phyloP scores from a whole-genome alignment of 1,140 invertebrate genomes.

The Lordiphosa collinella region DNA sequence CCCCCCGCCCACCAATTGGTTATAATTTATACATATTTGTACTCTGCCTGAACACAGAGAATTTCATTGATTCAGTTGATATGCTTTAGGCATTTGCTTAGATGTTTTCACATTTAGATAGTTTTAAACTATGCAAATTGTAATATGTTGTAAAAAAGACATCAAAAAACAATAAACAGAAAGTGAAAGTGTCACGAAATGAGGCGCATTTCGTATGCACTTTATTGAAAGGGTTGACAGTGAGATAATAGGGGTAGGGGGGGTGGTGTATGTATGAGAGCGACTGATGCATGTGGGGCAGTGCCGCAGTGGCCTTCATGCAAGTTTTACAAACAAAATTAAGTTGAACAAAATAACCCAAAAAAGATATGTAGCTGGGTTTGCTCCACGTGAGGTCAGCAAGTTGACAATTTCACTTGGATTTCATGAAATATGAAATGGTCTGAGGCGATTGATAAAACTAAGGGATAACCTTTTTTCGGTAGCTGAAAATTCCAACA shows the following conservation, averaged over 20 bases:
- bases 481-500: conserved; percentile 20
- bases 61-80: conserved; percentile 22
- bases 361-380: conserved; percentile 28
- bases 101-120: conserved; percentile 20
- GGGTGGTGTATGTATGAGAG: conserved; percentile 19
- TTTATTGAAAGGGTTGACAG: conserved; percentile 11
- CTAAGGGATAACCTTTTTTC: not conserved
- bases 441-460: not conserved
- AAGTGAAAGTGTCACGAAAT: conserved; percentile 40
- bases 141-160: conserved; percentile 70
- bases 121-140: conserved; percentile 71
- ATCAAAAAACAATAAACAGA: conserved; percentile 41
- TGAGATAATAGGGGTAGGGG: no score
- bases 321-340: conserved; percentile 22
- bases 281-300: not conserved
- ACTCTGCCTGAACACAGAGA: conserved; percentile 64
- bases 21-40: conserved; percentile 19
- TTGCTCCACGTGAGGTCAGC: conserved; percentile 57
- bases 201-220: conserved; percentile 39
- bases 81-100: conserved; percentile 36
- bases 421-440: conserved; percentile 28
- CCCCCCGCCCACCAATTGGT: conserved; percentile 59
- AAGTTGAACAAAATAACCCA: conserved; percentile 17
- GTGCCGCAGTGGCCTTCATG: conserved; percentile 61
- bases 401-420: not conserved